Evolutionary conservation across 2,797 vertebrate genomes (phyloP), one percentile per base, ranked within the genome.

Genomic region (Australoheros facetus): DNA sequence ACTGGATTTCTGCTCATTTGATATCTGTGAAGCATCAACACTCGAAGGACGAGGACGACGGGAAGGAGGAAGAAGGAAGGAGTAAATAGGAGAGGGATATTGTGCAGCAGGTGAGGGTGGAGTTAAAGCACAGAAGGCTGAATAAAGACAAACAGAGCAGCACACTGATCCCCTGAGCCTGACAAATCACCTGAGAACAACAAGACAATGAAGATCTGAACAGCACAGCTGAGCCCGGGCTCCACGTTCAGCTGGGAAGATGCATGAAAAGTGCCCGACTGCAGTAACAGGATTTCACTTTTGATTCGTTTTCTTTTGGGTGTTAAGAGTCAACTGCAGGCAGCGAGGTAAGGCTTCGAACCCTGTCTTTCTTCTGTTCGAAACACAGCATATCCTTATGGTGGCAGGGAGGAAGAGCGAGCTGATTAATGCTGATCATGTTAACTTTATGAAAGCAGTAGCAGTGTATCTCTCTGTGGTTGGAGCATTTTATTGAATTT

Each of bases 81-180:
- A 26, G 59, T 62, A 53, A 79, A 77, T 9, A 56, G 48, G 34
- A 37, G 60, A 75, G 78, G 57, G 77, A 75, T 45, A 57, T 75
- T 59, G 72, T 56, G 32, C 56, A 86, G 86, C 58, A 87, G 86
- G 84, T 88, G 77, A 90, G 92, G 94, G 95, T 80, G 94, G 94
- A 91, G 92, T 92, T 78, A 85, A 78, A 77, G 77, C 56, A 62
- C 30, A 71, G 88, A 81, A 89, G 88, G 91, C 85, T 90, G 87
- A 85, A 90, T 81, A 51, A 71, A 79, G 82, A 85, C 89, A 94
- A 94, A 94, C 90, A 78, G 66, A 87, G 89, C 74, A 73, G 78
- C 51, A 16, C 78, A 53, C 5, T 59, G 79, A 90, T 93, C 91
- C 88, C 88, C 23, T 28, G 92, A 93, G 92, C 60, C 79, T 28